A percentile compares a stretch with the other conserved stretches of the same genome.
These are phyloP conservation scores for Eucera pruinosa DNA, from an alignment of 2,888 invertebrate species.

Conservation along the genomic window DNA sequence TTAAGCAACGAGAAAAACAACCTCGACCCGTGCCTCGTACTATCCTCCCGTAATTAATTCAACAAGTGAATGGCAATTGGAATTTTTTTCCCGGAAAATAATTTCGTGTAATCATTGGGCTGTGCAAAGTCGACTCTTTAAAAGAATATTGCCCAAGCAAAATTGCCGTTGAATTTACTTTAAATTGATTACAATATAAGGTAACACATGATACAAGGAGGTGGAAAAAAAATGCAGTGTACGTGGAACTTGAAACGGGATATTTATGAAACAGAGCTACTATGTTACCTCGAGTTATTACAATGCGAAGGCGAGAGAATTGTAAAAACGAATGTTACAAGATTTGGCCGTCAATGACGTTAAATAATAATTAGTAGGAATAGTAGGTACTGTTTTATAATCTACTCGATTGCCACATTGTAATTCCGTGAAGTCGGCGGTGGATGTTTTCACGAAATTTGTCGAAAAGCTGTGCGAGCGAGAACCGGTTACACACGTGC, in stretches of 20 bases:
- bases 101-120: background rate
- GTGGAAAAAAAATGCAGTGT: too few relatives aligned
- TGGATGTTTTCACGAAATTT: slow-evolving; percentile 55
- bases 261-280: too few relatives aligned
- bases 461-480: slow-evolving; percentile 46
- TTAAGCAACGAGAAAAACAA: slow-evolving; percentile 32
- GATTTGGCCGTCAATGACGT: too few relatives aligned
- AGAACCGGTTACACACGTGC: slow-evolving; percentile 63
- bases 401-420: slow-evolving; percentile 15
- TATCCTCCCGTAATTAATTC: background rate
- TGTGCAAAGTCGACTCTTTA: background rate
- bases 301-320: too few relatives aligned
- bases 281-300: too few relatives aligned
- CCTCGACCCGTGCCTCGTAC: background rate
- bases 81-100: background rate
- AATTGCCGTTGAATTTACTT: too few relatives aligned
- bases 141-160: too few relatives aligned
- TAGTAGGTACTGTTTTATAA: background rate
- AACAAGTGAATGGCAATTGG: background rate
- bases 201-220: too few relatives aligned
- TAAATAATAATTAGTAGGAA: too few relatives aligned
- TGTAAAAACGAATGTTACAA: too few relatives aligned
- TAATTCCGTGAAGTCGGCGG: slow-evolving; percentile 42
- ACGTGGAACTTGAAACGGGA: too few relatives aligned
- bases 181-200: too few relatives aligned